Evolutionary conservation across 2,888 invertebrate species (phyloP).

Genomic region (Agriopis leucophaearia): DNA sequence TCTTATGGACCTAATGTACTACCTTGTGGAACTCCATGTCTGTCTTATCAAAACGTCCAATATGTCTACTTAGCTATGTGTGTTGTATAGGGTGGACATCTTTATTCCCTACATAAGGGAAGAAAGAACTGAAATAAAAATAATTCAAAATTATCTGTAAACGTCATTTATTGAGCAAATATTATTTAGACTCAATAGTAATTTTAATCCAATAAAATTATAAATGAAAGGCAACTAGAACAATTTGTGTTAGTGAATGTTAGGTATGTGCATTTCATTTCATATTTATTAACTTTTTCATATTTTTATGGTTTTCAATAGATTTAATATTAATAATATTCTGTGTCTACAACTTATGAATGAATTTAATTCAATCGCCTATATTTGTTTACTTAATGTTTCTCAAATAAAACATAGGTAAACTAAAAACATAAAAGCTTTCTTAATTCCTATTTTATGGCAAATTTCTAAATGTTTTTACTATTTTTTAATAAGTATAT

Average conservation of each 20-base stretch:
- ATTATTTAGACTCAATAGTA: conserved; percentile 36
- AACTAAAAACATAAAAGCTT: conserved; percentile 61
- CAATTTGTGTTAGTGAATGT: conserved; percentile 22
- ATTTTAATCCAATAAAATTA: conserved; percentile 11
- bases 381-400: background rate
- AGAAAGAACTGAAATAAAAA: conserved; percentile 9
- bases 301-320: background rate
- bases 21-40: background rate
- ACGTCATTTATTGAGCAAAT: conserved; percentile 43
- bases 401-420: conserved; percentile 34
- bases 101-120: background rate
- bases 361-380: conserved; percentile 23
- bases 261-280: conserved; percentile 16
- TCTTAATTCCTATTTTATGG: conserved; percentile 21
- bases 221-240: conserved; percentile 37
- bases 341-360: background rate
- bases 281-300: background rate
- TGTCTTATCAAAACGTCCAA: background rate
- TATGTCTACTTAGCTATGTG: too few species aligned
- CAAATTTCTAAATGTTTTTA: background rate
- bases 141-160: conserved; percentile 18
- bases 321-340: background rate
- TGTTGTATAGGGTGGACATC: too few species aligned
- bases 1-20: background rate
- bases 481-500: background rate